Evolutionary conservation across 2,888 invertebrate species (phyloP), one percentile per base, ranked within the genome.

Genomic region (Epirrita christyi): DNA sequence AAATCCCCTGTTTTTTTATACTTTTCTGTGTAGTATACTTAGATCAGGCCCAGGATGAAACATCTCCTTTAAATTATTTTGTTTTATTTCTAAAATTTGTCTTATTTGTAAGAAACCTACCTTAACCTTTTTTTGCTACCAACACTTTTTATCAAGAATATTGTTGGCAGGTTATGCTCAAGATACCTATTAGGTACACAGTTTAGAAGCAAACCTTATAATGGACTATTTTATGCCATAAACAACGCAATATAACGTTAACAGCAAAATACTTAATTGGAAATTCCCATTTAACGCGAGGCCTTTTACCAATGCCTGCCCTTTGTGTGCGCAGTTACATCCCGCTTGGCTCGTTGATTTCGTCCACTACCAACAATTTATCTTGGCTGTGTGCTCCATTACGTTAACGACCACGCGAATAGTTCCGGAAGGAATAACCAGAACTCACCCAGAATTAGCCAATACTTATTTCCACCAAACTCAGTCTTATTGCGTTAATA

Each of bases 341-440:
- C 75, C 75, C 75, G 75, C 75, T 78, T 80, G 74, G 74, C 73
- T 75, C 77, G 79, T 77, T 78, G 80, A 79, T 78, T 80, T 77
- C 79, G 75, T 78, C 78, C 79, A 78, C 76, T 71, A 69, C 72
- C 69, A 74, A 79, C 80, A 79, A 83, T 87, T 87, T 85, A 84
- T 86, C 85, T 85, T 73, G 70, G 75, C 78, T 73, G 75, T 71
- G 78, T 70, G 79, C 73, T 77, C 84, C 83, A 85, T 86, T 88
- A 84, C 80, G 78, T 78, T 86, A 87, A 86, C 86, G 86, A 86
- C 78, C 72, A 72, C 66, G 72, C 71, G 76, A 84, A 83, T 83
- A 83, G 83, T 81, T 85, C 80, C 80, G 76, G 75, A 80, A 79
- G 80, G 80, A 82, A 83, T 84, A 80, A 74, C 71, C 70, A 66